Evolutionary conservation across 1,140 invertebrate genomes (phyloP), one percentile per base, ranked within the genome.

Genomic region (Coelopa frigida): DNA sequence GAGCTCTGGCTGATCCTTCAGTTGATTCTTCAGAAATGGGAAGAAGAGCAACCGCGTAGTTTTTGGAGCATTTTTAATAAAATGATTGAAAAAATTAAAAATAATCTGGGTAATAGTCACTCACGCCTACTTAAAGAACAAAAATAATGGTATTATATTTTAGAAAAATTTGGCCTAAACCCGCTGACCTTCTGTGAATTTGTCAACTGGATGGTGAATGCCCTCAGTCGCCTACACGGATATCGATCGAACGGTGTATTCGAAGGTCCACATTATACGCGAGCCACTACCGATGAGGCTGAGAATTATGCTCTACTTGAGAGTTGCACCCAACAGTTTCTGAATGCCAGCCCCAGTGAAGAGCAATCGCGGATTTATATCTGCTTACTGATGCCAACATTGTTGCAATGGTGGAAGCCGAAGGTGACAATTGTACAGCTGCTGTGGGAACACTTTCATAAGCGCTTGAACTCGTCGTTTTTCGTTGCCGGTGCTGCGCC

Each of bases 371-470:
- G 67, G 2, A 50, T 64, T 8, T 60, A 57, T 21, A 21, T 70
- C 1, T 49, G 54, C 3, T 36, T 66, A 2, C 21, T 64, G 22
- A 56, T 54, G 0, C 61, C 67, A 3, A 41, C 66, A 22, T 39
- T 63, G 17, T 44, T 61, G 14, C 50, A 64, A 20, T 56, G 50
- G 41, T 56, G 50, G 20, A 48, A 44, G 8, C 53, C 58, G 23
- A 57, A 59, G 10, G 39, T 53, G 5, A 56, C 57, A 21, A 58
- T 66, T 23, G 33, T 62, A 3, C 59, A 63, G 36, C 49, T 60
- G 36, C 43, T 69, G 7, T 70, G 67, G 67, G 67, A 70, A 50
- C 55, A 57, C 33, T 50, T 68, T 48, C 60, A 69, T 42, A 61
- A 61, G 8, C 59, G 54, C 22, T 51, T 70, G 1, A 69, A 70